Evolutionary conservation across 1,140 invertebrate genomes (phyloP).

Genomic region (Diuraphis noxia): DNA sequence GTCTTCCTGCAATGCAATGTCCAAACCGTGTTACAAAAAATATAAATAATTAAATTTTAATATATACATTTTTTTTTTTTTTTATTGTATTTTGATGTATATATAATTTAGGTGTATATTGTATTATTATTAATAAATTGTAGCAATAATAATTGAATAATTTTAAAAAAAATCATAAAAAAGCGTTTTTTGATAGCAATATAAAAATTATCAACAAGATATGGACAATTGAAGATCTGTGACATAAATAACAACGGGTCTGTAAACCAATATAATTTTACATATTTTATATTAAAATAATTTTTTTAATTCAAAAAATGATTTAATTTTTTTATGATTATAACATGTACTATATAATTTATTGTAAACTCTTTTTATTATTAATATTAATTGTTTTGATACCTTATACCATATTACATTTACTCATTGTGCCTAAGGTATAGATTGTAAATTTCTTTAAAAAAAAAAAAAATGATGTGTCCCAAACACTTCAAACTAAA

Average conservation of each 20-base stretch:
- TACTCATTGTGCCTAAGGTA: too few species aligned
- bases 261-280: neutral
- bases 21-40: neutral
- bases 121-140: too few species aligned
- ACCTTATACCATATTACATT: too few species aligned
- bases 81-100: neutral
- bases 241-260: neutral
- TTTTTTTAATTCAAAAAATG: neutral
- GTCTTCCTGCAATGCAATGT: conserved; percentile 10
- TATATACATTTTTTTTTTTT: neutral
- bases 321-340: neutral
- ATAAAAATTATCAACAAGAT: neutral
- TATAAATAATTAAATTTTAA: neutral
- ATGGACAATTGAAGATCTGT: neutral
- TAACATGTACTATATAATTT: too few species aligned
- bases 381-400: too few species aligned
- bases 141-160: too few species aligned
- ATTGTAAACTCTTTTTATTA: too few species aligned
- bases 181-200: neutral
- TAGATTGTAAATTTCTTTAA: too few species aligned
- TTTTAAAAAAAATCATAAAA: too few species aligned
- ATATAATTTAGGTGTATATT: neutral
- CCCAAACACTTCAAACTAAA: too few species aligned
- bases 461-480: too few species aligned
- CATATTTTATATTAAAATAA: neutral